Evolutionary conservation across 2,888 invertebrate genomes (phyloP), one percentile per base, ranked within the genome.

Genomic region (Deilephila elpenor): DNA sequence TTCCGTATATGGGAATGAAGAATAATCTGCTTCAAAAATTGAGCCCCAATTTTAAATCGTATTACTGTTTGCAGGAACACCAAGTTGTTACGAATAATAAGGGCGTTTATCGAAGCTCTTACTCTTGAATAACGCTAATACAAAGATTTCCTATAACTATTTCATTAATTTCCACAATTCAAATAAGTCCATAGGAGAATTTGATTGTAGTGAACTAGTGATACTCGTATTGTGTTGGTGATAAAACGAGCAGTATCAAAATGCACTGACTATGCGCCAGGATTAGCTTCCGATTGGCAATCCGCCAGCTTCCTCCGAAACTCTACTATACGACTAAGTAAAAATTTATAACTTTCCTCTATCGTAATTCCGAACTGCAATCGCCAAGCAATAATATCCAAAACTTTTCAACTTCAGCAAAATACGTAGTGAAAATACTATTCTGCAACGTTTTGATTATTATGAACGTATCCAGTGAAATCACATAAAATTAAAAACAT

Each of bases 201-300:
- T 29, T 17, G 25, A 17, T 5, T 60, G 29, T 25, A 17, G 60
- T 29, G 17, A 2, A 60, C 29, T 14, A 14, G 25, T 7, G 29
- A 14, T 51, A 14, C 25, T 1, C 1, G 25, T 25, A 25, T 25
- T 14, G 44, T 67, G 81, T 82, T 73, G 75, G 76, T 79, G 79
- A 88, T 89, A 90, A 86, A 87, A 82, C 86, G 79, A 81, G 83
- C 84, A 80, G 83, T 89, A 89, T 90, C 91, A 88, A 87, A 90
- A 88, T 87, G 88, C 87, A 88, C 89, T 86, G 90, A 88, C 83
- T 86, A 82, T 76, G 87, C 86, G 89, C 90, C 91, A 91, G 90
- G 85, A 91, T 89, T 88, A 86, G 86, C 86, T 89, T 88, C 87
- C 88, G 85, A 79, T 87, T 93, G 93, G 93, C 91, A 76, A 34